Evolutionary conservation across 2,113 vertebrate species (phyloP).

Genomic region (Apodemus speciosus): DNA sequence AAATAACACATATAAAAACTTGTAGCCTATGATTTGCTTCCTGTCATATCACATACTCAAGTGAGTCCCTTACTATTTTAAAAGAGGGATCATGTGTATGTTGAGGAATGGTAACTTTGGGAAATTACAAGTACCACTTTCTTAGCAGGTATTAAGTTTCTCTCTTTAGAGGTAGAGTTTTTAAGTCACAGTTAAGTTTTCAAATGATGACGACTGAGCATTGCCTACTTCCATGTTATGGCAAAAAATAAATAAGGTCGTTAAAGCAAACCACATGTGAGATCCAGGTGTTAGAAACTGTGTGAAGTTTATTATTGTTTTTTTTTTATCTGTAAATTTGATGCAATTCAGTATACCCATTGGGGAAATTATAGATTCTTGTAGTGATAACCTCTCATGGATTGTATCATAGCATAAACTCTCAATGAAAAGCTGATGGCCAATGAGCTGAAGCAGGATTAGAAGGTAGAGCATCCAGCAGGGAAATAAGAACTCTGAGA

Average conservation of each 20-base stretch:
- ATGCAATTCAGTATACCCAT: not conserved
- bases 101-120: not conserved
- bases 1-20: not conserved
- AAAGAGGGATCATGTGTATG: not conserved
- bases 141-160: not conserved
- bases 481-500: no score
- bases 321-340: not conserved
- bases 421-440: no score
- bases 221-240: not conserved
- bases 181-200: not conserved
- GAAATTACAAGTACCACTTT: not conserved
- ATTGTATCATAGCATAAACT: no score
- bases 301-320: not conserved
- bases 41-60: not conserved
- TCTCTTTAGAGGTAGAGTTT: not conserved
- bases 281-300: not conserved
- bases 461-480: no score
- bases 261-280: accelerated
- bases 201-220: not conserved
- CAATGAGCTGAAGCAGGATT: no score
- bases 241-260: not conserved
- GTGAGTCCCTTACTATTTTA: accelerated
- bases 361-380: not conserved
- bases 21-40: not conserved
- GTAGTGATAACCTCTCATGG: no score